Evolutionary conservation across 2,888 invertebrate species (phyloP).

Genomic region (Xylophagus ater): DNA sequence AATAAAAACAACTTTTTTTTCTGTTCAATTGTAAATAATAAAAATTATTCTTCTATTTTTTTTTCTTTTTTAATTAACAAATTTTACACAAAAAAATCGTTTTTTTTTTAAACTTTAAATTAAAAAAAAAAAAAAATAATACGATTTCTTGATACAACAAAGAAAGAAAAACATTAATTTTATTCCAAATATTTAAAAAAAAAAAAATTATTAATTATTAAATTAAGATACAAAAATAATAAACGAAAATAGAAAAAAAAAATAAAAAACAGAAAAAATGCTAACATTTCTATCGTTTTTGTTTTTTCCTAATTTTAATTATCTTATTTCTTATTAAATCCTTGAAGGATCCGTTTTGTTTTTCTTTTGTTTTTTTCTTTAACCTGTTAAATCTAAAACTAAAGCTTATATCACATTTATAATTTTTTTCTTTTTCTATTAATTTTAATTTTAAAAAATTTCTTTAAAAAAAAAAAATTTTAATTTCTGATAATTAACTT

Average conservation of each 20-base stretch:
- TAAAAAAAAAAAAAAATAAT: too few species aligned
- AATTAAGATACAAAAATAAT: slow-evolving; percentile 2
- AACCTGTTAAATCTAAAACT: background rate
- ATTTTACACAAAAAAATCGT: too few species aligned
- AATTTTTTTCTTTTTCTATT: background rate
- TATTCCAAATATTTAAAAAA: slow-evolving; percentile 11
- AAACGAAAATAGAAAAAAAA: slow-evolving; percentile 1
- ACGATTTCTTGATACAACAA: too few species aligned
- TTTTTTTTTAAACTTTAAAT: too few species aligned
- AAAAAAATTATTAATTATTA: background rate
- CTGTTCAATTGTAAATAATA: too few species aligned
- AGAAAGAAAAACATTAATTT: too few species aligned
- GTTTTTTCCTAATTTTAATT: slow-evolving; percentile 3
- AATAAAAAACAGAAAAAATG: background rate
- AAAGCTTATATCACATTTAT: slow-evolving; percentile 8
- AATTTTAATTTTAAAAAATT: background rate
- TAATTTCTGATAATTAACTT: too few species aligned
- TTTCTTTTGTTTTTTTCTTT: background rate
- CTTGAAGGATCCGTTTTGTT: background rate
- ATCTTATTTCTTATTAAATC: background rate
- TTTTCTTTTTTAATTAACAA: too few species aligned
- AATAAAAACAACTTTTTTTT: too few species aligned
- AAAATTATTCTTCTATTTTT: too few species aligned
- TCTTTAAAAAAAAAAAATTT: background rate
- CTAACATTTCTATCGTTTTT: slow-evolving; percentile 7